A percentile compares a stretch with the other conserved stretches of the same genome.
These are phyloP conservation scores for Spisula subtruncata DNA, from an alignment of 2,888 invertebrate genomes.

Conservation along the genomic window DNA sequence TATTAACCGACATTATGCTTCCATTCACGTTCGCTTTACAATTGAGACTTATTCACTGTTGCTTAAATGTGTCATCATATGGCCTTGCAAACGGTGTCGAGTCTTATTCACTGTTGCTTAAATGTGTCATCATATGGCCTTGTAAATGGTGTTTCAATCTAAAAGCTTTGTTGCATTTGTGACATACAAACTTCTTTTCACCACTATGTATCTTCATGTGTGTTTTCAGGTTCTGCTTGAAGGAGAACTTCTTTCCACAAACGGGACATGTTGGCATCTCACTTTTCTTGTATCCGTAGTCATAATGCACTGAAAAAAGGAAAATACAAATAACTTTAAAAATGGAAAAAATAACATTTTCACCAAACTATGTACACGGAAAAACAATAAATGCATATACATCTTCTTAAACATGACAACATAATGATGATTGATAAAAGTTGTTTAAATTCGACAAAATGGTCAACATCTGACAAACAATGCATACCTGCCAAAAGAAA, in stretches of 20 bases:
- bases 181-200: constrained; percentile 54
- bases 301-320: neutral
- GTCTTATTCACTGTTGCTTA: neutral
- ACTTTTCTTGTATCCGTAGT: neutral
- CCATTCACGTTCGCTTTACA: neutral
- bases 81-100: constrained; percentile 38
- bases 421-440: too few species aligned
- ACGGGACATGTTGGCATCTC: constrained; percentile 35
- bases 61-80: constrained; percentile 48
- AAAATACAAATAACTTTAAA: neutral
- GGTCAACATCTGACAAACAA: too few species aligned
- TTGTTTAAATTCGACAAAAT: too few species aligned
- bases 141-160: constrained; percentile 54
- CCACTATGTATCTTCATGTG: constrained; percentile 59
- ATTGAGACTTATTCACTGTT: neutral
- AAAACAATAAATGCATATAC: neutral
- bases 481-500: too few species aligned
- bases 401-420: neutral
- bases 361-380: too few species aligned
- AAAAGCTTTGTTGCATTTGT: constrained; percentile 53
- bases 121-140: constrained; percentile 53
- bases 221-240: constrained; percentile 58
- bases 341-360: too few species aligned
- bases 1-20: too few species aligned
- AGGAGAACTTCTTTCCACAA: constrained; percentile 53